Conservation (phyloP, 1,140 invertebrate species). For the Ooceraea biroi region DNA sequence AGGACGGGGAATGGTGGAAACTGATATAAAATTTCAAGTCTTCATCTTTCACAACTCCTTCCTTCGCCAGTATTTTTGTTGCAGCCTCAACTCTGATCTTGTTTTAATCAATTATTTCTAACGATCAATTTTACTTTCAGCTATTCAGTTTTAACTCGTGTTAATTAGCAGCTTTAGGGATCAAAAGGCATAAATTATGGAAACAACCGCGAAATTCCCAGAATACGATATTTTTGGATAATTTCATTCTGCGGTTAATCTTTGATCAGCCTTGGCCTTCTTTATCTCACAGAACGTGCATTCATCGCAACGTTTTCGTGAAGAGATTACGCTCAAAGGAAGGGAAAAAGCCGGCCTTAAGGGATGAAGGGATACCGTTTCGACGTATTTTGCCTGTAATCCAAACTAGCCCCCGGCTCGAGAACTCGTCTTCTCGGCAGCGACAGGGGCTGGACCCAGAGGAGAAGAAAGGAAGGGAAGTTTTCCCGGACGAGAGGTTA, state of each 20-base stretch:
- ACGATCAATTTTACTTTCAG: not conserved
- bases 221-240: not conserved
- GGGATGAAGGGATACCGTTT: slow-evolving; percentile 81
- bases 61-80: too few species aligned
- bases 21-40: slow-evolving; percentile 71
- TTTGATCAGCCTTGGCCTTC: not conserved
- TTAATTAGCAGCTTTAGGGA: not conserved
- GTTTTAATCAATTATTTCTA: slow-evolving; percentile 15
- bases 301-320: not conserved
- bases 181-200: not conserved
- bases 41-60: slow-evolving; percentile 66
- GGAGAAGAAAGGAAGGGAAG: slow-evolving; percentile 34
- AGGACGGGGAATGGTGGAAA: not conserved
- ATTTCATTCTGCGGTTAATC: not conserved
- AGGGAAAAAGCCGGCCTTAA: slow-evolving; percentile 72
- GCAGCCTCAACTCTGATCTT: too few species aligned
- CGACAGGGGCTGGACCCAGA: not conserved
- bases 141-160: not conserved
- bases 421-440: slow-evolving; percentile 56
- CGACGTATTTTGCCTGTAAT: slow-evolving; percentile 84
- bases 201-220: not conserved
- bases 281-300: not conserved
- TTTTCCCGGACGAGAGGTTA: slow-evolving; percentile 44
- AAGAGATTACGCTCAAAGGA: slow-evolving; percentile 11
- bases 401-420: slow-evolving; percentile 71